phyloP scores from a whole-genome alignment of 92 coral and sea anemone species.

The Nematostella vectensis region DNA sequence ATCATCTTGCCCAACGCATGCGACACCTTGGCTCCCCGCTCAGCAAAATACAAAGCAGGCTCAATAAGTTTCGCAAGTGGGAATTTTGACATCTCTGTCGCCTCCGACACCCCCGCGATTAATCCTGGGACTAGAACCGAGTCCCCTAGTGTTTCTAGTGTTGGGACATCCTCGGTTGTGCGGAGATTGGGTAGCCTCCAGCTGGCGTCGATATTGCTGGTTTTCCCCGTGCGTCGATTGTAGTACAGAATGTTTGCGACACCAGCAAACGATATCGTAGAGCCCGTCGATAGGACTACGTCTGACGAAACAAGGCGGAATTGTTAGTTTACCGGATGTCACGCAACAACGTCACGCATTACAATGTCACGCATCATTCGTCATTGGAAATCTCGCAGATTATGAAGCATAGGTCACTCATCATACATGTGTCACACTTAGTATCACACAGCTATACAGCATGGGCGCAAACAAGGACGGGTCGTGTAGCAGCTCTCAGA shows the following conservation, averaged over 20 bases:
- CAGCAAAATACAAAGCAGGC: constrained; percentile 85
- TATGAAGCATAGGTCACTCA: no score
- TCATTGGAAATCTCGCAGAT: no score
- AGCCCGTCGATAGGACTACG: constrained; percentile 53
- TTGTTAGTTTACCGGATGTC: no score
- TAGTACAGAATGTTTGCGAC: constrained; percentile 70
- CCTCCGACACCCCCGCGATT: constrained; percentile 77
- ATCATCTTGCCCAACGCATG: constrained; percentile 57
- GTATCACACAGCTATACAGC: no score
- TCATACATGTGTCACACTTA: no score
- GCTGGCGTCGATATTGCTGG: constrained; percentile 73
- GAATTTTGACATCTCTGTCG: constrained; percentile 62
- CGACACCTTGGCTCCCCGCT: constrained; percentile 64
- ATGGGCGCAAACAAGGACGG: no score
- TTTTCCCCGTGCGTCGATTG: constrained; percentile 54
- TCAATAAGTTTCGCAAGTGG: constrained; percentile 64
- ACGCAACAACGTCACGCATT: no score
- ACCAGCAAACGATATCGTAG: constrained; percentile 80
- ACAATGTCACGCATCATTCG: no score
- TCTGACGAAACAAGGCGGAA: no score
- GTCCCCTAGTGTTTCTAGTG: constrained; percentile 67
- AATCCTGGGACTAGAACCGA: constrained; percentile 94
- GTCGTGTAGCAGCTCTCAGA: no score
- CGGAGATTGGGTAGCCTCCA: constrained; percentile 75
- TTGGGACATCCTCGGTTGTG: constrained; percentile 47